A percentile compares a stretch with the other conserved stretches of the same genome.
These are phyloP conservation scores for Heliconius cydno DNA, from an alignment of 2,888 invertebrate genomes.

Conservation along the genomic window DNA sequence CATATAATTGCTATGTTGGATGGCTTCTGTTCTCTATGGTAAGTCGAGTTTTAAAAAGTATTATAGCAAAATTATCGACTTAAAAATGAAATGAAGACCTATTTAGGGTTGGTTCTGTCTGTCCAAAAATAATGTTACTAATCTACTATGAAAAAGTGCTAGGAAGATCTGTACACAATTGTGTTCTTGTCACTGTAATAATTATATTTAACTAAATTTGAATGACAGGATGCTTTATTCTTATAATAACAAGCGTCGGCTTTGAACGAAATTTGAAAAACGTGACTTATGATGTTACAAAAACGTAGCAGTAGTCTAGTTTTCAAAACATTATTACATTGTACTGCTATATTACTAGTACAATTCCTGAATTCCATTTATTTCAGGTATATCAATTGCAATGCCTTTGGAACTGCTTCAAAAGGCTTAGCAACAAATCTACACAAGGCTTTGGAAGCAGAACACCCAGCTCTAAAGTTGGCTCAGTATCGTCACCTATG, in stretches of 20 bases:
- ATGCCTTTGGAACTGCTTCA: slow-evolving; percentile 86
- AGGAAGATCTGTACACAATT: too few species aligned
- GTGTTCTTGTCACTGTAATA: too few species aligned
- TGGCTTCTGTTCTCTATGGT: slow-evolving; percentile 88
- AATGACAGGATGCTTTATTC: too few species aligned
- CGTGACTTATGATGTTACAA: background rate
- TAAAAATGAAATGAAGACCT: too few species aligned
- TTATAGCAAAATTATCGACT: too few species aligned
- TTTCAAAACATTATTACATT: background rate
- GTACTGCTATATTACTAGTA: background rate
- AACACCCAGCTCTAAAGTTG: slow-evolving; percentile 85
- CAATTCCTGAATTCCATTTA: background rate
- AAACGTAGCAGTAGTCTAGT: background rate
- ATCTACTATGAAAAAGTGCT: too few species aligned
- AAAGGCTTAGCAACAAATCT: slow-evolving; percentile 85
- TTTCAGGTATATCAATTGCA: slow-evolving; percentile 85
- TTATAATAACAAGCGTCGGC: too few species aligned
- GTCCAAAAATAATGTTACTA: too few species aligned
- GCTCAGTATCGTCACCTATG: slow-evolving; percentile 87
- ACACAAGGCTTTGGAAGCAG: slow-evolving; percentile 84
- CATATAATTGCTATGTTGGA: slow-evolving; percentile 90
- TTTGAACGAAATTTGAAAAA: background rate
- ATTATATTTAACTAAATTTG: too few species aligned
- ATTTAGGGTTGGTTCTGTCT: too few species aligned
- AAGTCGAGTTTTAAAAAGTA: slow-evolving; percentile 41